Conservation (phyloP, 2,797 vertebrate species). For the Sciurus carolinensis region DNA sequence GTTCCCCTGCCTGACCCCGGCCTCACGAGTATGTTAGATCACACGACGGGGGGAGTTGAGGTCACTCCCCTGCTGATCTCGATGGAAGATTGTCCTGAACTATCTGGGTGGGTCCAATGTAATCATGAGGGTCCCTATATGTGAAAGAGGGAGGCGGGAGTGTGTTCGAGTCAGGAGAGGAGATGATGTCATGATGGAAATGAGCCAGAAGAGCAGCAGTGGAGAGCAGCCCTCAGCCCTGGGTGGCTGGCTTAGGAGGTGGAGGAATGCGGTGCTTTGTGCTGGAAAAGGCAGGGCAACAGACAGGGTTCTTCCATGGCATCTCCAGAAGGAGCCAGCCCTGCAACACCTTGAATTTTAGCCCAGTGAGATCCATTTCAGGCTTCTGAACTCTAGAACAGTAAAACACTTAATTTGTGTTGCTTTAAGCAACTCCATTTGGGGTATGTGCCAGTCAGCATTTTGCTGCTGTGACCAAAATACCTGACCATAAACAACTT, state of each 20-base stretch:
- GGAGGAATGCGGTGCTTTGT: neutral
- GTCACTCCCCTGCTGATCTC: neutral
- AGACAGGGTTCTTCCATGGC: neutral
- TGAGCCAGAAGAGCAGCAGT: neutral
- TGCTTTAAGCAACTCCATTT: neutral
- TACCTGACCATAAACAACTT: neutral
- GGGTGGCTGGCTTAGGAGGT: neutral
- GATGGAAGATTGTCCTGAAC: neutral
- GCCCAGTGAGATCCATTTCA: neutral
- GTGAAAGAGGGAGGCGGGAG: neutral
- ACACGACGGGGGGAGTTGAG: no score
- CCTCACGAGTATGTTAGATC: neutral
- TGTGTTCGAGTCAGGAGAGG: neutral
- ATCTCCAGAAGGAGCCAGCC: neutral
- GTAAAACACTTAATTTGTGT: neutral
- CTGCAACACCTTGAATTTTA: neutral
- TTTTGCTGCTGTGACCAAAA: neutral
- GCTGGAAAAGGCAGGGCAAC: neutral
- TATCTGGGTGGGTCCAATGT: no score
- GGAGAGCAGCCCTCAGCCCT: neutral
- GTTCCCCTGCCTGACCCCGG: neutral
- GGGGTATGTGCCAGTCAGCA: neutral
- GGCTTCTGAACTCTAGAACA: neutral
- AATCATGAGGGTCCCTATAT: neutral
- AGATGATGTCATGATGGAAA: neutral